Conservation (phyloP, 2,888 invertebrate genomes). For the Rhopalosiphum nymphaeae region DNA sequence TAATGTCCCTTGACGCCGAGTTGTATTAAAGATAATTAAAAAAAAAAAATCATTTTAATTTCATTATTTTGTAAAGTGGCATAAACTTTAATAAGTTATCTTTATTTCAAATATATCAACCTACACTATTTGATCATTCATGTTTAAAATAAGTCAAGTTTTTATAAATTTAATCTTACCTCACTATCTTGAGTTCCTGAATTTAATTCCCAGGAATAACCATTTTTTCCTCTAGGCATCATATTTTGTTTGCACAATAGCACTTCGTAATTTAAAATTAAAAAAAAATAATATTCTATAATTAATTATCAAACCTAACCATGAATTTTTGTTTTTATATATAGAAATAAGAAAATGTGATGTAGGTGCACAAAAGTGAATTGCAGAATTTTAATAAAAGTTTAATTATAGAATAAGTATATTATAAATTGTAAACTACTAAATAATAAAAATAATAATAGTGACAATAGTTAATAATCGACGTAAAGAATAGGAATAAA, state of each 20-base stretch:
- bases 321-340: not conserved
- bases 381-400: not conserved
- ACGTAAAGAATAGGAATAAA: not conserved
- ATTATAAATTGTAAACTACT: not conserved
- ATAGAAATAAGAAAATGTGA: not conserved
- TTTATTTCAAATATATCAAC: not conserved
- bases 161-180: conserved; percentile 29
- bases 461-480: not conserved
- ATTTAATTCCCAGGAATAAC: conserved; percentile 52
- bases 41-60: not conserved
- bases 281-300: not conserved
- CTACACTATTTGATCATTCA: not conserved
- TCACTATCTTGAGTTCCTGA: conserved; percentile 62
- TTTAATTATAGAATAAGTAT: no score
- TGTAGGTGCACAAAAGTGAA: not conserved
- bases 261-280: not conserved
- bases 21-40: no score
- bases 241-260: not conserved
- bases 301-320: not conserved
- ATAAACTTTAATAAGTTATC: not conserved
- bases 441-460: not conserved
- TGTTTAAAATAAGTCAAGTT: not conserved
- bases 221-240: conserved; percentile 61
- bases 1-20: no score
- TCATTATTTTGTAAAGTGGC: not conserved